Conservation (phyloP, 1,140 invertebrate species). For the Eurosta solidaginis region DNA sequence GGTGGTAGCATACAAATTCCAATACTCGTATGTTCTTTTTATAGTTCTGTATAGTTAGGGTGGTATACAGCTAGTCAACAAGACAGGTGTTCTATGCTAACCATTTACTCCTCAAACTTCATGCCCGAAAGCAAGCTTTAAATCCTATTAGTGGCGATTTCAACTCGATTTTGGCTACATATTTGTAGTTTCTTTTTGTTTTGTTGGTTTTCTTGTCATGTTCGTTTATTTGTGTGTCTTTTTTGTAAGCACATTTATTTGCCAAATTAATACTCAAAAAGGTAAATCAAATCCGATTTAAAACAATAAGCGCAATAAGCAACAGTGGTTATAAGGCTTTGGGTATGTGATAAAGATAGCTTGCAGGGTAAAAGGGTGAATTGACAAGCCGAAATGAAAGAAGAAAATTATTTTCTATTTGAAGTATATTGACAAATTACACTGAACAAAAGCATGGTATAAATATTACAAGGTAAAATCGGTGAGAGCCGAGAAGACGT, state of each 20-base stretch:
- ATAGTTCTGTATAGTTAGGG: neutral
- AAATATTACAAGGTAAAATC: too few relatives aligned
- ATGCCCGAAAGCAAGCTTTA: neutral
- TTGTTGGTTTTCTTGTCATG: neutral
- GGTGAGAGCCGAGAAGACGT: too few relatives aligned
- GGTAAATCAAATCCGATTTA: slow-evolving; percentile 25
- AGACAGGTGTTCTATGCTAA: neutral
- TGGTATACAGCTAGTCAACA: neutral
- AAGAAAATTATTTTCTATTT: too few relatives aligned
- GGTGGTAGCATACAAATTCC: neutral
- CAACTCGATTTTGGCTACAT: neutral
- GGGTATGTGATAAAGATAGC: neutral
- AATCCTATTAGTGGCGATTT: slow-evolving; percentile 16
- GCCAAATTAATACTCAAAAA: slow-evolving; percentile 26
- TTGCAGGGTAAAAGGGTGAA: neutral
- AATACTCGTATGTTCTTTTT: neutral
- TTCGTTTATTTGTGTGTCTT: neutral
- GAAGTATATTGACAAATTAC: too few relatives aligned
- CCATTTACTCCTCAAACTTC: neutral
- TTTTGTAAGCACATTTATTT: slow-evolving; percentile 23
- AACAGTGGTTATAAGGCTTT: neutral
- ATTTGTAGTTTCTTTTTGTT: neutral
- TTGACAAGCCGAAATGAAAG: too few relatives aligned
- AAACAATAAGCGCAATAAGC: slow-evolving; percentile 27
- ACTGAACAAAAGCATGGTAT: too few relatives aligned